These are phyloP conservation scores for Piprites chloris DNA, from an alignment of 2,113 vertebrate species.

Conservation along the genomic window DNA sequence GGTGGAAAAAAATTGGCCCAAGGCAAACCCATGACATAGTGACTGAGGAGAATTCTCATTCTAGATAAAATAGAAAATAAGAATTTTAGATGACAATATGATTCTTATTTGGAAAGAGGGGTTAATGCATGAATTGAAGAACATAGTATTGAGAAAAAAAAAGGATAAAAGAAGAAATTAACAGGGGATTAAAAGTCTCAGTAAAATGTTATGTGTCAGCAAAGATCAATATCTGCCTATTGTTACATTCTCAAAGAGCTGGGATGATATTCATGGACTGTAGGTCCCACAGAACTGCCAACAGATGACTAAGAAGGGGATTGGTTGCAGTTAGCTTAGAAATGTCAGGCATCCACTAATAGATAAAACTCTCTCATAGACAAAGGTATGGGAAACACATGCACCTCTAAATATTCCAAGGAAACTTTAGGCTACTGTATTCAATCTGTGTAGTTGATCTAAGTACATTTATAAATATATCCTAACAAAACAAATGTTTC, in stretches of 20 bases:
- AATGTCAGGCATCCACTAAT: neutral
- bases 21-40: too few relatives aligned
- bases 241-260: neutral
- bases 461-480: neutral
- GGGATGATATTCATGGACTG: fast-evolving
- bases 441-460: neutral
- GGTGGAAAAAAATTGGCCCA: too few relatives aligned
- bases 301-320: neutral
- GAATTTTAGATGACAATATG: neutral
- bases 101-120: neutral
- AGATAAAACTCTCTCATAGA: neutral
- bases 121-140: neutral
- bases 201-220: neutral
- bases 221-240: neutral
- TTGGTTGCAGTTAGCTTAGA: neutral
- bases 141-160: neutral
- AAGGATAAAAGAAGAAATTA: neutral
- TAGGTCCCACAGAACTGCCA: neutral
- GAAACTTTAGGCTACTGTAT: neutral
- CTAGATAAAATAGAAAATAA: neutral
- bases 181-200: neutral
- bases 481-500: neutral
- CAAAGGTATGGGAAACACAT: neutral
- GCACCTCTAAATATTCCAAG: neutral
- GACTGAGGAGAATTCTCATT: neutral